phyloP scores from a whole-genome alignment of 2,888 invertebrate genomes.

The Nephrocerus scutellatus region DNA sequence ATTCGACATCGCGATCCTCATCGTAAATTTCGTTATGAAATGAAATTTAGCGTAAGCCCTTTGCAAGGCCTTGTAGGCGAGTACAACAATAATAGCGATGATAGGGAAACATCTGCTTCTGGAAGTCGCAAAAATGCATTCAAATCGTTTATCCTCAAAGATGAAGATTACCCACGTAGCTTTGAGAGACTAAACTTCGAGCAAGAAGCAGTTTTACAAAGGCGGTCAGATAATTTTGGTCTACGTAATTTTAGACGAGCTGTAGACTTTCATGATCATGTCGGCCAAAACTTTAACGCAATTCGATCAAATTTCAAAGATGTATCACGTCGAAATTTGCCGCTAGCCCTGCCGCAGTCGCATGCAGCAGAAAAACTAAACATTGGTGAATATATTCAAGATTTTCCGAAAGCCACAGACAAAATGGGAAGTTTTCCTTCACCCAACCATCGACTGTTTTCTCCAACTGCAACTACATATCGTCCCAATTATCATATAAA shows the following conservation, averaged over 20 bases:
- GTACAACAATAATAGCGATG: conserved; percentile 7
- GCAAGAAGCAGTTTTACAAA: conserved; percentile 14
- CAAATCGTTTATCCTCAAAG: conserved; percentile 57
- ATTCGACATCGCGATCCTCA: conserved; percentile 56
- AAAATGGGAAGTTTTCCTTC: conserved; percentile 33
- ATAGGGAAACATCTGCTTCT: conserved; percentile 13
- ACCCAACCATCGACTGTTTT: conserved; percentile 20
- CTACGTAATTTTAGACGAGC: background rate
- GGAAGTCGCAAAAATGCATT: conserved; percentile 26
- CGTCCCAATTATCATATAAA: conserved; percentile 37
- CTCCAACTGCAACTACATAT: conserved; percentile 37
- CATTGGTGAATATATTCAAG: conserved; percentile 41
- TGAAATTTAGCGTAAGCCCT: conserved; percentile 60
- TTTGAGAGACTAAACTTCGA: conserved; percentile 31
- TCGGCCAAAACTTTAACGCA: no score
- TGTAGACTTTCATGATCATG: no score
- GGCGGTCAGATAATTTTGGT: conserved; percentile 1
- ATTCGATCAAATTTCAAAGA: no score
- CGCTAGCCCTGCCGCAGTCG: no score
- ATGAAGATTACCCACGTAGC: conserved; percentile 45
- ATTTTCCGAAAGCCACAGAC: conserved; percentile 24
- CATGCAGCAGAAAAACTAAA: conserved; percentile 31
- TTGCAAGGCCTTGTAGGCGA: conserved; percentile 7
- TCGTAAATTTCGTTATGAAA: conserved; percentile 55
- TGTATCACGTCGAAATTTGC: no score